Evolutionary conservation across 1,140 invertebrate genomes (phyloP), one percentile per base, ranked within the genome.

Genomic region (Ganaspis sp.): DNA sequence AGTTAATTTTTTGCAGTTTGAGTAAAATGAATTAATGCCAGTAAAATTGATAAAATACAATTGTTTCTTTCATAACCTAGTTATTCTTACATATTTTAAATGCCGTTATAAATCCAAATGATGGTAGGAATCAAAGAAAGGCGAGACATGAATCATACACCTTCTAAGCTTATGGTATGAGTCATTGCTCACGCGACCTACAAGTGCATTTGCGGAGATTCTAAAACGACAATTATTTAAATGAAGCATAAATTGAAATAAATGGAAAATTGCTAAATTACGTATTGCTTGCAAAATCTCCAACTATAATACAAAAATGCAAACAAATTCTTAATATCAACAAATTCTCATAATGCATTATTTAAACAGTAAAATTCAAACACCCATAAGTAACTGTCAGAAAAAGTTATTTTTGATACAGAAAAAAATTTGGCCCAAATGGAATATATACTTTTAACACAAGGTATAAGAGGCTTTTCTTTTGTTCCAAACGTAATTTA

Each of bases 181-280:
- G 54, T 64, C 54, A 64, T n/a, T 29, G 23, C 23, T n/a, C 23
- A 29, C 23, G 26, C 54, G 54, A 64, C 54, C 54, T 64, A 64
- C 9, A 64, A 64, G 2, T 64, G 54, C 23, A 21, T 64, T 64
- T 29, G 23, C 26, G 26, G 11, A 64, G 23, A 29, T 11, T 15
- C 54, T 29, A 26, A 64, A 64, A 29, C 9, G 26, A 26, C 11
- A 29, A 64, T n/a, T 8, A 64, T 64, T 64, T 12, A 5, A 64
- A 64, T 29, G 1, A 34, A 26, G 9, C 1, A 15, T 64, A n/a
- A 29, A 64, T 29, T n/a, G 12, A 64, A 11, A 29, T 29, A 26
- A 26, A 64, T 26, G 29, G 23, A 64, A 64, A 34, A 12, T 64
- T 12, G 9, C 1, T 29, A 15, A 58, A 58, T 29, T 11, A 64